Conservation (phyloP, 2,888 invertebrate genomes). For the Abscondita cerata region DNA sequence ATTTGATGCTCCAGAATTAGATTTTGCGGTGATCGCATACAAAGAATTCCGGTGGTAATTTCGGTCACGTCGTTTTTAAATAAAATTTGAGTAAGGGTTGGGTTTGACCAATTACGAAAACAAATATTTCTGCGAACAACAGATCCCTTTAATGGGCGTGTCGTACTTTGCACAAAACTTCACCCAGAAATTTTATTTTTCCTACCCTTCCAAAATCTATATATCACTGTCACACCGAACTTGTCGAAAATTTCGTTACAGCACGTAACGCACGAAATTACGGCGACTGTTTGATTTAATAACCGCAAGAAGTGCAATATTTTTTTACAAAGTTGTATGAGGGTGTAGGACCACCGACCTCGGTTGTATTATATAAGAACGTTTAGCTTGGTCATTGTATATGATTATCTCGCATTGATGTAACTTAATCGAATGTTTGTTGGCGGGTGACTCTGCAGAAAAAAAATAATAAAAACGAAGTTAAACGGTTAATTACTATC, state of each 20-base stretch:
- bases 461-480: constrained; percentile 41
- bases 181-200: constrained; percentile 23
- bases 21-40: constrained; percentile 31
- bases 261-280: not conserved
- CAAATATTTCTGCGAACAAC: constrained; percentile 31
- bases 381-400: constrained; percentile 42
- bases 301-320: constrained; percentile 16
- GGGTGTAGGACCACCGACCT: constrained; percentile 29
- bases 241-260: constrained; percentile 4
- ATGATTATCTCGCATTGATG: constrained; percentile 44
- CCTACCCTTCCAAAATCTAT: constrained; percentile 35
- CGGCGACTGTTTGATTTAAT: constrained; percentile 17
- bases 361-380: constrained; percentile 30
- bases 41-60: constrained; percentile 25
- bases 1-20: constrained; percentile 28
- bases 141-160: constrained; percentile 36
- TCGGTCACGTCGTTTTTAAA: constrained; percentile 22
- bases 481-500: constrained; percentile 45
- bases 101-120: constrained; percentile 27
- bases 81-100: constrained; percentile 27
- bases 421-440: constrained; percentile 47
- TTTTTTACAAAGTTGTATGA: constrained; percentile 19
- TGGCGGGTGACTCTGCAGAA: constrained; percentile 42
- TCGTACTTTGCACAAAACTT: constrained; percentile 36
- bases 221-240: constrained; percentile 36